These are phyloP conservation scores for Bombus terrestris DNA, from an alignment of 1,140 invertebrate genomes.

Conservation along the genomic window DNA sequence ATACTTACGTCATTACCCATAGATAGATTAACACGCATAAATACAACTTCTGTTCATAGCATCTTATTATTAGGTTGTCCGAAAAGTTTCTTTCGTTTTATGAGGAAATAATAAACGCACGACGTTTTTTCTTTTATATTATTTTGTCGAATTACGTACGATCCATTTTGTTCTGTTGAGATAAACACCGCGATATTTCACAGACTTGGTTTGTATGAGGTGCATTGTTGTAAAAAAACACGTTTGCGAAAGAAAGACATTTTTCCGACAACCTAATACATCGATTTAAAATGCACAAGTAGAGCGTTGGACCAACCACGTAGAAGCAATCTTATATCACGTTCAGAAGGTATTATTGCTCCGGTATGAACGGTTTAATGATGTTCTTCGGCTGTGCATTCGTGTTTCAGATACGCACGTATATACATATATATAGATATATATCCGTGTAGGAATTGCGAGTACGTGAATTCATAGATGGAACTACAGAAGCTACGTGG, in stretches of 20 bases:
- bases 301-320: background rate
- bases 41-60: background rate
- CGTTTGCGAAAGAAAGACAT: no score
- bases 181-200: no score
- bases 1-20: background rate
- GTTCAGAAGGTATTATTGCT: conserved; percentile 48
- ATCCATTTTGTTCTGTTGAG: no score
- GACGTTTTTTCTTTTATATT: no score
- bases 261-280: background rate
- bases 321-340: conserved; percentile 15
- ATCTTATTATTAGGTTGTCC: background rate
- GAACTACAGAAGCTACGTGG: conserved; percentile 42
- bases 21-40: no score
- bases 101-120: no score
- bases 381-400: conserved; percentile 54
- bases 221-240: no score
- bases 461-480: conserved; percentile 56
- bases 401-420: conserved; percentile 10
- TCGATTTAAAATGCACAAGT: background rate
- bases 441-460: conserved; percentile 32
- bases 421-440: background rate
- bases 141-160: no score
- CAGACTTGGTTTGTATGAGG: no score
- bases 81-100: no score
- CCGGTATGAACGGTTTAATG: conserved; percentile 55